A percentile compares a stretch with the other conserved stretches of the same genome.
Evolutionary conservation across 2,113 vertebrate species (phyloP).

Genomic region (Notothenia coriiceps): DNA sequence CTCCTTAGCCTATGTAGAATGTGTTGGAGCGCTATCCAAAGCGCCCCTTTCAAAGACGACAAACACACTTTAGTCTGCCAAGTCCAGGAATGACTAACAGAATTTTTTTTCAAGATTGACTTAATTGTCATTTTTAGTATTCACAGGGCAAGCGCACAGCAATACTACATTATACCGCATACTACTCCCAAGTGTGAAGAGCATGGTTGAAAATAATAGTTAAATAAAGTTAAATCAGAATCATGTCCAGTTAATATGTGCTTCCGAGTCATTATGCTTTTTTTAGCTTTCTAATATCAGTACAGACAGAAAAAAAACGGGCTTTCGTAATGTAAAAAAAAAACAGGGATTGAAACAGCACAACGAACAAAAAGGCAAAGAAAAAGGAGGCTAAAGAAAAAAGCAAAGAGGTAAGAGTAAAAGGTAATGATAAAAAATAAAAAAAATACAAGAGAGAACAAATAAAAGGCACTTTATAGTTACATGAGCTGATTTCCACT

Average conservation of each 20-base stretch:
- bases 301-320: background rate
- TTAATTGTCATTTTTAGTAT: no score
- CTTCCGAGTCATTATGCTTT: no score
- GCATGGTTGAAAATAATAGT: background rate
- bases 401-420: background rate
- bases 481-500: constrained; percentile 45
- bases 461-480: constrained; percentile 15
- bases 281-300: no score
- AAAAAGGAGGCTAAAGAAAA: background rate
- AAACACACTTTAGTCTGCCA: background rate
- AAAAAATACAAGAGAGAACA: no score
- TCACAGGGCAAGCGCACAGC: no score
- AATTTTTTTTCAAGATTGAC: no score
- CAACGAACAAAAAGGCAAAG: constrained; percentile 3
- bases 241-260: no score
- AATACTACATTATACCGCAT: no score
- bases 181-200: no score
- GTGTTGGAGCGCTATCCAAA: no score
- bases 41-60: background rate
- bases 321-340: background rate
- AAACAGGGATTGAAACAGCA: background rate
- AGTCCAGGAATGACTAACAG: background rate
- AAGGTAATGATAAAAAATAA: background rate
- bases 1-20: no score
- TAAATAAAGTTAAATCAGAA: background rate